Evolutionary conservation across 2,113 vertebrate species (phyloP).

Genomic region (Phocoena sinus): DNA sequence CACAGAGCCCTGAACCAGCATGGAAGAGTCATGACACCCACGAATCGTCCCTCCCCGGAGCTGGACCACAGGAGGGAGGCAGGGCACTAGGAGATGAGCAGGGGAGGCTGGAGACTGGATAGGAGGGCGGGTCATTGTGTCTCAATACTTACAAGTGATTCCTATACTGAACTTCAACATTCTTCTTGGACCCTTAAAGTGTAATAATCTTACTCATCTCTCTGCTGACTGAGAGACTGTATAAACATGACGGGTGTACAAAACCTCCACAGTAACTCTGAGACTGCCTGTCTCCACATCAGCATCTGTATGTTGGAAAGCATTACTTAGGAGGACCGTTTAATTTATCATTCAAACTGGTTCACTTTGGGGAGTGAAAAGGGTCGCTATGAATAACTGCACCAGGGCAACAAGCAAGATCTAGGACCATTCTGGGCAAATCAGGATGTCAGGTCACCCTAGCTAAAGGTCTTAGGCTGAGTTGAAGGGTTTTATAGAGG

Average conservation of each 20-base stretch:
- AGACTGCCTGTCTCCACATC: not conserved
- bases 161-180: not conserved
- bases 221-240: not conserved
- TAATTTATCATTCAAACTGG: not conserved
- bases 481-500: not conserved
- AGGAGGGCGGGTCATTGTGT: not conserved
- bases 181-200: not conserved
- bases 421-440: not conserved
- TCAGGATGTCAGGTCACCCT: not conserved
- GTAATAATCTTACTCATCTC: not conserved
- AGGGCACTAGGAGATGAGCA: not conserved
- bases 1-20: not conserved
- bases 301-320: not conserved
- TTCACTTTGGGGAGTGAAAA: not conserved
- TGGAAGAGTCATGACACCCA: not conserved
- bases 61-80: not conserved
- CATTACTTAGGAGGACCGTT: not conserved
- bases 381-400: not conserved
- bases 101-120: not conserved
- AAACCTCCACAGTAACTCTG: not conserved
- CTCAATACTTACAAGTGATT: not conserved
- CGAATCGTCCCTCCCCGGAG: accelerated
- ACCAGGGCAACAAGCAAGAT: not conserved
- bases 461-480: not conserved
- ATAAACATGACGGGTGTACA: not conserved